Percentiles rank a stretch among this genome's conserved stretches.
Evolutionary conservation across 2,888 invertebrate genomes (phyloP).

Genomic region (Balanococcus diminutus): DNA sequence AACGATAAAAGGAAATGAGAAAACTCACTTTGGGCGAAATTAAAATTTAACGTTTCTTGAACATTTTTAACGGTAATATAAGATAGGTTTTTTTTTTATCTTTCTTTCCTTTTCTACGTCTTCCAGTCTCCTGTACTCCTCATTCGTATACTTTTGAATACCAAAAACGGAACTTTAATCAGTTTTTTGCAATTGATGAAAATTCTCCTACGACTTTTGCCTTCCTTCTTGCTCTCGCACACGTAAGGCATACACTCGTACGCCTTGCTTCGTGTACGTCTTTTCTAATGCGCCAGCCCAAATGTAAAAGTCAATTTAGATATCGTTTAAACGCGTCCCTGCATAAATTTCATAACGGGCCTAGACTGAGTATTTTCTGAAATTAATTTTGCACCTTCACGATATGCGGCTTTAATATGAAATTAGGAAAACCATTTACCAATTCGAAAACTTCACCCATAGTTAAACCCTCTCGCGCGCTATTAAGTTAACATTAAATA

Average conservation of each 20-base stretch:
- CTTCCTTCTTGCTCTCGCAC: too few relatives aligned
- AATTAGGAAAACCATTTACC: constrained; percentile 19
- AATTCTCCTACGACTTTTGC: background rate
- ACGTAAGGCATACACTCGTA: too few relatives aligned
- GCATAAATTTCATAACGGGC: background rate
- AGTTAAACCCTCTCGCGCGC: background rate
- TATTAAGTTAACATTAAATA: background rate
- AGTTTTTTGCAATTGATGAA: background rate
- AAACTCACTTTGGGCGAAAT: constrained; percentile 24
- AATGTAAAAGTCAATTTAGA: constrained; percentile 20
- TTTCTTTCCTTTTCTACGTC: background rate
- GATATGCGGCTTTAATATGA: background rate
- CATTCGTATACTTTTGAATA: background rate
- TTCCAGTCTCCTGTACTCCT: background rate
- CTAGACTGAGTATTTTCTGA: background rate
- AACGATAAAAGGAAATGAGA: constrained; percentile 30
- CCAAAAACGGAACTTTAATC: constrained; percentile 1
- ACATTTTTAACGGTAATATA: constrained; percentile 14
- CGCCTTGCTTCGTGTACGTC: background rate
- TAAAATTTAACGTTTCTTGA: constrained; percentile 34
- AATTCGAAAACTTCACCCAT: background rate
- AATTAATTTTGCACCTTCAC: constrained; percentile 4
- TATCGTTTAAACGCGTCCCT: background rate
- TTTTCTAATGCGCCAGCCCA: background rate
- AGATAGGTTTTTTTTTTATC: background rate